A percentile compares a stretch with the other conserved stretches of the same genome.
Evolutionary conservation across 1,140 invertebrate species (phyloP).

Genomic region (Dolichoris vasculosae): DNA sequence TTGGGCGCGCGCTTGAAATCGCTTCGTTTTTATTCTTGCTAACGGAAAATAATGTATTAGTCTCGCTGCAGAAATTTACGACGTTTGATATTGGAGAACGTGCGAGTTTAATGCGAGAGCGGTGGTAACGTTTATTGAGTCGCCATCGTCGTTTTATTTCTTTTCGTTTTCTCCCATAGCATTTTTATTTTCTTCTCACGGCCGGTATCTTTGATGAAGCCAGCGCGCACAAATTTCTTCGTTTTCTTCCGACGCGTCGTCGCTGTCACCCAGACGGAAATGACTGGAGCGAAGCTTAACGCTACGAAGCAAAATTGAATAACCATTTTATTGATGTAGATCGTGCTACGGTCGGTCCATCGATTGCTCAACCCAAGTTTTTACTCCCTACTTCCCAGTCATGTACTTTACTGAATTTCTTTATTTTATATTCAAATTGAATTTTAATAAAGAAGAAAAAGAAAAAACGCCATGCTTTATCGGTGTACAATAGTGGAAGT

Average conservation of each 20-base stretch:
- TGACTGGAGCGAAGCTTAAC: too few species aligned
- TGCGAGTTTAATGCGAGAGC: neutral
- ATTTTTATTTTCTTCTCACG: neutral
- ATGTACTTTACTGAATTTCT: neutral
- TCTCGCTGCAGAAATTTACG: neutral
- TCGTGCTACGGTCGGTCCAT: neutral
- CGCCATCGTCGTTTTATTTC: too few species aligned
- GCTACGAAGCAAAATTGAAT: conserved; percentile 1
- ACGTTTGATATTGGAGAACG: neutral
- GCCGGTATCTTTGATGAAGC: neutral
- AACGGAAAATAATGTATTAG: neutral
- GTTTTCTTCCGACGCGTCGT: neutral
- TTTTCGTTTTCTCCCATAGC: neutral
- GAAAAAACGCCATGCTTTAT: neutral
- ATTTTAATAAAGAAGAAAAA: neutral
- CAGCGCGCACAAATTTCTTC: neutral
- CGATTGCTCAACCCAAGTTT: neutral
- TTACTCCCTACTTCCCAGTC: neutral
- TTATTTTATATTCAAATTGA: neutral
- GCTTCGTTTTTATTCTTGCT: neutral
- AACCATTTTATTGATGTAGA: conserved; percentile 4
- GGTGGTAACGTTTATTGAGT: conserved; percentile 13
- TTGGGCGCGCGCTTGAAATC: neutral
- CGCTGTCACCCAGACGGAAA: too few species aligned
- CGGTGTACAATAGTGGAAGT: neutral